Evolutionary conservation across 2,797 vertebrate species (phyloP), one percentile per base, ranked within the genome.

Genomic region (Botia kubotai): DNA sequence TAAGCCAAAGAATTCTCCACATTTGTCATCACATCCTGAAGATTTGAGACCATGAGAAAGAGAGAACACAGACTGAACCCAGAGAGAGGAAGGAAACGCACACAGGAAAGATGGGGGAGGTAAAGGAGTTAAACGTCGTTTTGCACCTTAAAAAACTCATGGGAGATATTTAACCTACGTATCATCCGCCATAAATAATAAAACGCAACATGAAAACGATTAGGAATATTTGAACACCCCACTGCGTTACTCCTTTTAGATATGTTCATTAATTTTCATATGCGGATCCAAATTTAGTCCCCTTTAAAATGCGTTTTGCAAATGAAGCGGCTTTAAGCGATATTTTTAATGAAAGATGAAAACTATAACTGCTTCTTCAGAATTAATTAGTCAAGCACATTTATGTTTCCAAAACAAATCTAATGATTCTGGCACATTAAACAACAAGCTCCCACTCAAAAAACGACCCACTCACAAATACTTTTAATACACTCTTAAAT

Each of bases 61-160:
- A 80, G 74, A 60, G 50, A 66, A 78, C 58, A 53, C 58, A 66
- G 26, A 57, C 33, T 68, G 3, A 33, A 53, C 55, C 62, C 52
- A 1, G 21, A 72, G 55, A 82, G 67, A 82, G 86, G 73, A 83
- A 85, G 8, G 89, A 92, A 77, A 86, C 86, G 72, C 90, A 85
- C 82, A 88, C 90, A 86, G 88, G 86, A 84, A 92, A 92, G 75
- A 84, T 87, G 75, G 88, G 86, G 63, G 88, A 77, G 79, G 75
- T 57, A 60, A 72, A 67, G 68, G 62, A 43, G 70, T 65, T 57
- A 29, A 77, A 77, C 67, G 84, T 86, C 71, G 81, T 46, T 60
- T 3, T 19, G 36, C 36, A 26, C 68, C 62, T 73, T 17, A 39
- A 21, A 67, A 43, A 72, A 19, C 46, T 71, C 50, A 23, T 4